Conservation (phyloP, 2,888 invertebrate genomes). For the Galerucella calmariensis region DNA sequence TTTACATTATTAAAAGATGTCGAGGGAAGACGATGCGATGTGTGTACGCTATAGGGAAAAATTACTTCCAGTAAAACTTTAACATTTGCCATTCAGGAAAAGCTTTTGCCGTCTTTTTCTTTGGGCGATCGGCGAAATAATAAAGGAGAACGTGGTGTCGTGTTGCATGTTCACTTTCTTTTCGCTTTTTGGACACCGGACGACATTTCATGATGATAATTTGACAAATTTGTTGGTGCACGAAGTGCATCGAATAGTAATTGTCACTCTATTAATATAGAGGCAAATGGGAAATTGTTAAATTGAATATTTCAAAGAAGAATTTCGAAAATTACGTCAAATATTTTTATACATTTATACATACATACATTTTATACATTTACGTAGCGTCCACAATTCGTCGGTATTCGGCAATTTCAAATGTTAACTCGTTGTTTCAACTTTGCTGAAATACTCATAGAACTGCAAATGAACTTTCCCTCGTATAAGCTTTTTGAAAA, state of each 20-base stretch:
- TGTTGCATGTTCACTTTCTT: constrained; percentile 5
- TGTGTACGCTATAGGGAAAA: constrained; percentile 57
- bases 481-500: too few species aligned
- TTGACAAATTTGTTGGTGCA: background rate
- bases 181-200: background rate
- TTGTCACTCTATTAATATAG: background rate
- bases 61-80: constrained; percentile 62
- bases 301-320: too few species aligned
- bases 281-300: too few species aligned
- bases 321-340: too few species aligned
- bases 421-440: too few species aligned
- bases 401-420: too few species aligned
- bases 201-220: constrained; percentile 18
- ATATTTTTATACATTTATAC: too few species aligned
- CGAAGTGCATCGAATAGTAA: background rate
- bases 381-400: too few species aligned
- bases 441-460: too few species aligned
- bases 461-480: too few species aligned
- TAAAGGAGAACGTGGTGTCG: constrained; percentile 21
- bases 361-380: too few species aligned
- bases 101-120: constrained; percentile 27
- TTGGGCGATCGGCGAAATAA: constrained; percentile 25
- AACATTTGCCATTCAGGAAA: constrained; percentile 55
- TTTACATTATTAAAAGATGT: constrained; percentile 60
- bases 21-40: constrained; percentile 45